Base-by-base conservation (phyloP, 2,888 invertebrate species). In the Danaus chrysippus region DNA sequence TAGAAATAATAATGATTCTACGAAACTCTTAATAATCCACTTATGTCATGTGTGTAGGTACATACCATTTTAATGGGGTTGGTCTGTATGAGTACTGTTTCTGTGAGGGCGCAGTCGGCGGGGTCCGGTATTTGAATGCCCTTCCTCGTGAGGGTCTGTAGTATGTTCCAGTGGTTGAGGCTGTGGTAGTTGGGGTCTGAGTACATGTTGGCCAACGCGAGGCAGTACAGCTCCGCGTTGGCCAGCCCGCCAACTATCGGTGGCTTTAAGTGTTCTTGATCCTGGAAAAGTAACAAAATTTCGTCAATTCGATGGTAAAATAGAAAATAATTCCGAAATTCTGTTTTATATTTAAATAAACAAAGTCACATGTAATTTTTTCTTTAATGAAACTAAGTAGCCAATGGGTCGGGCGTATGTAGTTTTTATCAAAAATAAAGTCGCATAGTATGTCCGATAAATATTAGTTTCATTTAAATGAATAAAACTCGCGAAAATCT, bases 131-230 rank as follows among this genome's bases (percentile, higher is more conserved):
- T 94, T 78, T 94, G 96, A 64, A 98, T 95, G 67, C 98, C 98
- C 87, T 98, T 98, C 79, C 98, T 93, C 72, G 96, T 94, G 78
- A 99, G 92, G 62, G 97, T 97, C 92, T 98, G 98, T 79, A 98
- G 93, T 81, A 98, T 97, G 82, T 97, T 96, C 94, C 96, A 96
- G 90, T 98, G 98, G 92, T 97, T 98, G 76, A 98, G 94, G 91
- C 96, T 97, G 93, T 97, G 96, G 92, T 97, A 98, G 91, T 97
- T 97, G 67, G 97, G 98, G 92, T 98, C 98, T 69, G 97, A 96
- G 91, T 98, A 98, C 91, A 98, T 96, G 92, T 97, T 97, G 75
- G 96, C 96, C 84, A 98, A 92, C 64, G 98, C 97, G 85, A 96
- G 93, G 90, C 98, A 98, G 92, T 98, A 98, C 69, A 98, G 93